A percentile compares a stretch with the other conserved stretches of the same genome.
Evolutionary conservation across 2,888 invertebrate species (phyloP).

Genomic region (Hirtodrosophila confusa): DNA sequence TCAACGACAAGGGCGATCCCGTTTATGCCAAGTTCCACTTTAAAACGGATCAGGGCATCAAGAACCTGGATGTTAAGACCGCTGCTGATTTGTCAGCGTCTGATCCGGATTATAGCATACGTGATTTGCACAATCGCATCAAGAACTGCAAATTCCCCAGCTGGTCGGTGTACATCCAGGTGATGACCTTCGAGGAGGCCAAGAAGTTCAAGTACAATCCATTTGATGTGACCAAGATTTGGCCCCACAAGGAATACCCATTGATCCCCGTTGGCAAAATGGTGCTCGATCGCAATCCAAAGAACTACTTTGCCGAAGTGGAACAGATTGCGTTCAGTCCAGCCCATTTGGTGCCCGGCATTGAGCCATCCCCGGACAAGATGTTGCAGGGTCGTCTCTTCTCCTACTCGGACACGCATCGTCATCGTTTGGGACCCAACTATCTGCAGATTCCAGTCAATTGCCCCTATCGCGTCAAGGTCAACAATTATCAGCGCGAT

Average conservation of each 20-base stretch:
- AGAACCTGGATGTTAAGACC: constrained; percentile 88
- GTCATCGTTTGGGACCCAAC: constrained; percentile 96
- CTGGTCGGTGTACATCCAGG: constrained; percentile 93
- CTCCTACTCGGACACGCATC: constrained; percentile 96
- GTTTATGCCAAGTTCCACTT: constrained; percentile 97
- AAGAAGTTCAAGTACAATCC: constrained; percentile 93
- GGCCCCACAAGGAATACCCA: constrained; percentile 95
- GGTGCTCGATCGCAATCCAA: constrained; percentile 94
- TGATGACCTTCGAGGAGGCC: constrained; percentile 95
- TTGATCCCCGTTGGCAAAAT: constrained; percentile 94
- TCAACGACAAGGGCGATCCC: constrained; percentile 90
- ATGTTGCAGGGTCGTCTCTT: constrained; percentile 95
- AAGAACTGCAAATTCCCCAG: constrained; percentile 89
- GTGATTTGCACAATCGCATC: constrained; percentile 96
- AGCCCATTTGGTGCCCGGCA: constrained; percentile 95
- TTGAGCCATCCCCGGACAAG: constrained; percentile 97
- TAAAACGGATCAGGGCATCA: constrained; percentile 96
- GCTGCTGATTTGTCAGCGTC: constrained; percentile 86
- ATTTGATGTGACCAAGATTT: constrained; percentile 96
- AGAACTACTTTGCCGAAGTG: constrained; percentile 96
- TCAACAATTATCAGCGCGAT: constrained; percentile 94
- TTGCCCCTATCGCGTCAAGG: constrained; percentile 92
- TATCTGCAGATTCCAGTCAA: constrained; percentile 97
- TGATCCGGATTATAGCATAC: constrained; percentile 95
- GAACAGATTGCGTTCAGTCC: constrained; percentile 97